Evolutionary conservation across 2,113 vertebrate species (phyloP).

Genomic region (Salvator merianae): DNA sequence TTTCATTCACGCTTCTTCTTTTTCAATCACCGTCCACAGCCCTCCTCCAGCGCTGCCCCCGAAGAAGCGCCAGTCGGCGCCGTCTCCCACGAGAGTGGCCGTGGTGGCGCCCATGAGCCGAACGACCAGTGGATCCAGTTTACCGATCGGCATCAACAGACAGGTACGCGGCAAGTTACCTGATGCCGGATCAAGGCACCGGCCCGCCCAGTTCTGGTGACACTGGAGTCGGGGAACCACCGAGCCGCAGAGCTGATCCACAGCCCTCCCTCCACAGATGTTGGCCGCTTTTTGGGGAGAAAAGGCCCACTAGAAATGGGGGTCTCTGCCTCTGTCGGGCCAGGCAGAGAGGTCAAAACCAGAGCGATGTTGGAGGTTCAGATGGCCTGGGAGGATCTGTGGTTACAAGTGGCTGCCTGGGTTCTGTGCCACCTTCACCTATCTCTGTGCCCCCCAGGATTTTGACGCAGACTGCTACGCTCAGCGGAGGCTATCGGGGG

Average conservation of each 20-base stretch:
- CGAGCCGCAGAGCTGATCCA: neutral
- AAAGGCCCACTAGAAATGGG: too few species aligned
- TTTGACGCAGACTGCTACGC: constrained; percentile 89
- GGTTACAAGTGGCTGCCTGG: too few species aligned
- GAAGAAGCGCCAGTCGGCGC: constrained; percentile 93
- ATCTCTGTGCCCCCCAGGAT: constrained; percentile 73
- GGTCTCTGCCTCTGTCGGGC: too few species aligned
- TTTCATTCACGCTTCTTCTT: neutral
- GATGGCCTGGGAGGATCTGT: too few species aligned
- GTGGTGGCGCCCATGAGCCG: constrained; percentile 97
- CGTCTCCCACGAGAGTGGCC: constrained; percentile 92
- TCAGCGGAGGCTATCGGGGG: constrained; percentile 92
- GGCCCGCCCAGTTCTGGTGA: neutral
- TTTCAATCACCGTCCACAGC: constrained; percentile 64
- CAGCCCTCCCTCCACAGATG: too few species aligned
- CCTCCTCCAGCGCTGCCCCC: constrained; percentile 93
- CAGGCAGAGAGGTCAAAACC: too few species aligned
- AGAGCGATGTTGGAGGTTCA: too few species aligned
- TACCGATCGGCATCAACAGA: constrained; percentile 89
- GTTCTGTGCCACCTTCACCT: too few species aligned
- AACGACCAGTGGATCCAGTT: constrained; percentile 87
- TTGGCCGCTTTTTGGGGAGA: neutral
- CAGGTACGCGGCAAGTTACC: constrained; percentile 77
- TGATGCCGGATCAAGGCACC: neutral
- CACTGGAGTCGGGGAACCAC: neutral